Base-by-base conservation (phyloP, 2,888 invertebrate genomes). In the Nemapogon koenigi region DNA sequence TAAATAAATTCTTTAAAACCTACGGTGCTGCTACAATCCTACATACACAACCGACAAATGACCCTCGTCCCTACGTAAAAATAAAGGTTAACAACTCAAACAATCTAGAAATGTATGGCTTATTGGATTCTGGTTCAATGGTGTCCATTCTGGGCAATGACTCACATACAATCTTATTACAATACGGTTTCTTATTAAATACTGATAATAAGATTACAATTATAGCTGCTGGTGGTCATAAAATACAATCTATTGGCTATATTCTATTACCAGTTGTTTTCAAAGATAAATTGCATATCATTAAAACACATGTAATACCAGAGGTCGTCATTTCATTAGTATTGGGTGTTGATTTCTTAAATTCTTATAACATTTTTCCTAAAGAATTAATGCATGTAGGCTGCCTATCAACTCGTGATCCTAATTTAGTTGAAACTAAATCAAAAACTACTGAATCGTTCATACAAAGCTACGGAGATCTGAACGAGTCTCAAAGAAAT, bases 321-420 rank as follows among this genome's bases (percentile, higher is more conserved):
- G 28, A 38, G 18, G 37, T 48, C 3, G 11, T 41, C 3, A 17
- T 22, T n/a, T 2, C 14, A 8, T 31, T 46, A 10, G 44, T 48
- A 4, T 19, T 46, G n/a, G 48, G 48, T 6, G 41, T 48, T 3
- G 46, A 46, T 32, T 48, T 48, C 32, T 47, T 44, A 43, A n/a
- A 16, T 1, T 15, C 31, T 8, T 47, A 44, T 40, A 31, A 43
- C 1, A 10, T 48, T 2, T 44, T 19, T 29, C 46, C 43, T 6
- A 43, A 41, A 14, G 16, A 18, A 39, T 26, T 40, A n/a, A 30
- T 15, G 3, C 3, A 15, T 30, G 16, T 30, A 15, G n/a, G n/a
- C n/a, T n/a, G n/a, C n/a, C n/a, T n/a, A n/a, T n/a, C n/a, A n/a
- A n/a, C n/a, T n/a, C n/a, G n/a, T n/a, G n/a, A n/a, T n/a, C n/a